Conservation (phyloP, 2,113 vertebrate genomes). For the Eolophus roseicapilla region DNA sequence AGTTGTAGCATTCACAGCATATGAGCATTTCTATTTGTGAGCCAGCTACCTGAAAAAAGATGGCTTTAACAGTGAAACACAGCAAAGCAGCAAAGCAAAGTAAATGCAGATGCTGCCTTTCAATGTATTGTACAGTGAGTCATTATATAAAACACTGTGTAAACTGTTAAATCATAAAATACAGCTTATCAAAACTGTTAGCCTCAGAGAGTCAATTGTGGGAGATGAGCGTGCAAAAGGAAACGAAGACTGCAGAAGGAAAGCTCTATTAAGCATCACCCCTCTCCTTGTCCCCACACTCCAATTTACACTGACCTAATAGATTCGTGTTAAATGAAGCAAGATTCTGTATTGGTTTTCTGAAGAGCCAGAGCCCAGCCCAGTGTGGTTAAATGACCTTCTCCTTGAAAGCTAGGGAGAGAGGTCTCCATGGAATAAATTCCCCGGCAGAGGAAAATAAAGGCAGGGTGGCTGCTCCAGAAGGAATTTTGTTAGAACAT, state of each 20-base stretch:
- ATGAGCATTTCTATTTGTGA: neutral
- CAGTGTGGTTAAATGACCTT: constrained; percentile 24
- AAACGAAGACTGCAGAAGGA: neutral
- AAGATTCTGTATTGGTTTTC: constrained; percentile 8
- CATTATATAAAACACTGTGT: neutral
- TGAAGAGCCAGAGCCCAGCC: neutral
- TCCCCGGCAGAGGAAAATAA: neutral
- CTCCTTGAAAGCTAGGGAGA: neutral
- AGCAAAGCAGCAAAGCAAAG: neutral
- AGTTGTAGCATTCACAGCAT: neutral
- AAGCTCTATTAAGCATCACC: neutral
- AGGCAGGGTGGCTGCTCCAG: neutral
- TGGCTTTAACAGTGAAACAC: neutral
- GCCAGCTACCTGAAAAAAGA: neutral
- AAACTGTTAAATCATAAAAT: neutral
- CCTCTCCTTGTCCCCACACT: neutral
- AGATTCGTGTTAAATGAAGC: constrained; percentile 51
- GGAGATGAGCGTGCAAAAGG: neutral
- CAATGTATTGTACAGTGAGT: neutral
- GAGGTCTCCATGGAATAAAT: constrained; percentile 43
- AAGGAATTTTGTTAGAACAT: constrained; percentile 40
- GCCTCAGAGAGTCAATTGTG: neutral
- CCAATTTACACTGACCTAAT: neutral
- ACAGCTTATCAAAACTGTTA: neutral
- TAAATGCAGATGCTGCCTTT: neutral